Percentiles rank a stretch among this genome's conserved stretches.
Evolutionary conservation across 2,797 vertebrate genomes (phyloP).

Genomic region (Myotis myotis): DNA sequence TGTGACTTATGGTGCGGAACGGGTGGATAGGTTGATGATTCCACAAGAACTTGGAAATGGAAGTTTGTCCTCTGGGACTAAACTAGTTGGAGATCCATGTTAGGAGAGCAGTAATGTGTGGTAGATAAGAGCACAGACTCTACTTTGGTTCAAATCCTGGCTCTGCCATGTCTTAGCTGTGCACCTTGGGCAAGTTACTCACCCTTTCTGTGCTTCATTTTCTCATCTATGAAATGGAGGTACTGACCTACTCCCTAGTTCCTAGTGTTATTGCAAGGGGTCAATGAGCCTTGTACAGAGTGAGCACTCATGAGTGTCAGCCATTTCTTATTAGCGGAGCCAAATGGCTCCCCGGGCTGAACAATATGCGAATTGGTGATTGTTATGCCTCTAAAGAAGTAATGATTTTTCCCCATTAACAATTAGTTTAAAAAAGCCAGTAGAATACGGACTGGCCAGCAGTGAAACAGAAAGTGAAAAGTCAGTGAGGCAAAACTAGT

Average conservation of each 20-base stretch:
- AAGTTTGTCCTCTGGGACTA: background rate
- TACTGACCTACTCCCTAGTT: background rate
- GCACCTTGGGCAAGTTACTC: background rate
- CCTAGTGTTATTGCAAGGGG: background rate
- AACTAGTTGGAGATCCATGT: background rate
- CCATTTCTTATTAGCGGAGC: background rate
- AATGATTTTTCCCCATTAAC: background rate
- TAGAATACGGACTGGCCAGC: background rate
- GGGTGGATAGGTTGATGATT: background rate
- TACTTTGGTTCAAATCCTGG: background rate
- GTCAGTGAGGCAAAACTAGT: background rate
- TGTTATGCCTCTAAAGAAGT: background rate
- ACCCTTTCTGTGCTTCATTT: background rate
- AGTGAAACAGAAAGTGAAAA: constrained; percentile 24
- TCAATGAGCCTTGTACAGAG: background rate
- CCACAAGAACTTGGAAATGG: background rate
- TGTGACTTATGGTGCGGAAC: background rate
- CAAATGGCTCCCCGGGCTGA: background rate
- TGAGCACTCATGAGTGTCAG: background rate
- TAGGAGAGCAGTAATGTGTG: background rate
- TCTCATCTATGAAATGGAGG: background rate
- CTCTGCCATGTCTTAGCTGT: background rate
- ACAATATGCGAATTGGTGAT: background rate
- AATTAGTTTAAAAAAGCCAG: background rate
- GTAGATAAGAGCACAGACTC: background rate